A percentile compares a stretch with the other conserved stretches of the same genome.
Evolutionary conservation across 2,113 vertebrate species (phyloP).

Genomic region (Antechinus flavipes): DNA sequence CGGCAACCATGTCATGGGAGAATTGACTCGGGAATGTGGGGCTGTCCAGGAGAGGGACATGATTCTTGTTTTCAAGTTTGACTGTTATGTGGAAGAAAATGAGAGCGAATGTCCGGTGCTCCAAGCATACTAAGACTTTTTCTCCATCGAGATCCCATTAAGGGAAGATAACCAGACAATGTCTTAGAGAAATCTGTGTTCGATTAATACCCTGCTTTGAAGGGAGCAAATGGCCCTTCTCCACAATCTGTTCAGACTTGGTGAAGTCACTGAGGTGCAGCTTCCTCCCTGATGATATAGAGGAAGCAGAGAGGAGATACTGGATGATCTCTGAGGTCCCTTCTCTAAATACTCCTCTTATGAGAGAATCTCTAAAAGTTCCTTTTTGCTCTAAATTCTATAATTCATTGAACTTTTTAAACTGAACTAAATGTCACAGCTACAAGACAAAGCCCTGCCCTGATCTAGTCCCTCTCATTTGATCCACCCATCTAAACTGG

Average conservation of each 20-base stretch:
- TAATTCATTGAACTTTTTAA: not conserved
- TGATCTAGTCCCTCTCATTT: fast-evolving
- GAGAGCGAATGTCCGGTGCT: not conserved
- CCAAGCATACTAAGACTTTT: not conserved
- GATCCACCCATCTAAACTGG: not conserved
- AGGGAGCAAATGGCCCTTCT: not conserved
- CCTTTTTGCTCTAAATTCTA: not conserved
- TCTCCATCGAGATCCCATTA: not conserved
- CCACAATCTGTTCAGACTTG: not conserved
- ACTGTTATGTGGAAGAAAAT: not conserved
- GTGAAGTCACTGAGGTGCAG: not conserved
- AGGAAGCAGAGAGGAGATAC: not conserved
- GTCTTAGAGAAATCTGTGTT: not conserved
- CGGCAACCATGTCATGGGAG: too few species aligned
- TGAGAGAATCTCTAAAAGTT: not conserved
- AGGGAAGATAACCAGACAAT: not conserved
- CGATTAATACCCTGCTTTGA: not conserved
- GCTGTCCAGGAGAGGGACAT: not conserved
- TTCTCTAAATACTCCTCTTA: not conserved
- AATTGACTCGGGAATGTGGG: not conserved
- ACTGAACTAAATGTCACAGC: not conserved
- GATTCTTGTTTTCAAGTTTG: not conserved
- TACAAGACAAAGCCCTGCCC: fast-evolving
- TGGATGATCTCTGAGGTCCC: not conserved
- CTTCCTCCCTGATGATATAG: not conserved